Evolutionary conservation across 2,797 vertebrate species (phyloP), one percentile per base, ranked within the genome.

Genomic region (Dicrostonyx torquatus): DNA sequence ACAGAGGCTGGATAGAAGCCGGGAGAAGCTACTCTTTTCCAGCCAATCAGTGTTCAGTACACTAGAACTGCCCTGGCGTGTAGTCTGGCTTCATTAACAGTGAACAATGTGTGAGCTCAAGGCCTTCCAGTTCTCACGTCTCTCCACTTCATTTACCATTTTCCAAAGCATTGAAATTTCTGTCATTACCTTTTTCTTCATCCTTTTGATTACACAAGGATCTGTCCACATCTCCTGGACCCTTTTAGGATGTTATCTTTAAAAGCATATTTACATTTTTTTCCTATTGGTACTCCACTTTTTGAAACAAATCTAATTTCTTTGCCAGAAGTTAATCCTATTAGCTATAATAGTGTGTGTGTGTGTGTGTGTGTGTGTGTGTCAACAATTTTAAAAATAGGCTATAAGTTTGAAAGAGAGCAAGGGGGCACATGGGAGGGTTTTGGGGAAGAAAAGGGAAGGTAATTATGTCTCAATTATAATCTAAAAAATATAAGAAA

Each of bases 301-400:
- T 84, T 87, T 89, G 53, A 62, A 95, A 83, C 13, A 93, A 68
- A 92, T 17, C 58, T 29, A n/a, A 77, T 94, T n/a, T 87, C 58
- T 48, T 89, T 89, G 5, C 31, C 85, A 87, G 84, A 91, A 79
- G 76, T 45, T 50, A 55, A 78, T 34, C 34, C 37, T 73, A 13
- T 37, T 15, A 48, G 15, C 26, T 79, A 14, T 18, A 93, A 55
- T 64, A 85, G 60, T 37, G 87, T 78, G 11, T 7, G 6, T 34
- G 53, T 4, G 26, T 29, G 20, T 15, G 29, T 68, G 20, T 24
- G n/a, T 14, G 53, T 29, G 37, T 82, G 55, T 62, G 37, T 82
- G 37, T 60, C 26, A 62, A 62, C 26, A n/a, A 24, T 84, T 84
- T 66, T 48, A 24, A 66, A 45, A 66, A 7, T 48, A 66, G 3